A percentile compares a stretch with the other conserved stretches of the same genome.
These are phyloP conservation scores for Coturnix japonica DNA, from an alignment of 2,113 vertebrate genomes.

Conservation along the genomic window DNA sequence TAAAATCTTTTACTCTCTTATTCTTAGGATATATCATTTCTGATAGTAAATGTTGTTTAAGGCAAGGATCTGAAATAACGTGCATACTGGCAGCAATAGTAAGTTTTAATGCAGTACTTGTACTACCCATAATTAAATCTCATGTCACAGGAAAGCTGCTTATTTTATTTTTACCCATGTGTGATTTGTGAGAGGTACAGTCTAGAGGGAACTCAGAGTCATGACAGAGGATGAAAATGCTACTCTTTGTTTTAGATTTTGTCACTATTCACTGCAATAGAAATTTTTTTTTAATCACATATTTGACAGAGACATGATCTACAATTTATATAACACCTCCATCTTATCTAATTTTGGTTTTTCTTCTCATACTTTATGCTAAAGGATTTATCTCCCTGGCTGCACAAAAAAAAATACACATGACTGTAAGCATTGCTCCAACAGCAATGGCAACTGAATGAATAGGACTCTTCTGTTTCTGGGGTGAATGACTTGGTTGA, in stretches of 20 bases:
- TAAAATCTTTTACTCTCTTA: background rate
- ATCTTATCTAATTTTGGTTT: background rate
- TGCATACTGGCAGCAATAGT: rapidly evolving
- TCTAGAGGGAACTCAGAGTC: background rate
- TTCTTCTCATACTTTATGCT: background rate
- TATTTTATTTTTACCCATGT: background rate
- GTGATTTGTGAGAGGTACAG: background rate
- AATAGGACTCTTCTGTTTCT: background rate
- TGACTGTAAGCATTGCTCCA: background rate
- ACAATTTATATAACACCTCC: background rate
- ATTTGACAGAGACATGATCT: background rate
- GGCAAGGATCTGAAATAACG: background rate
- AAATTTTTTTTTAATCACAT: background rate
- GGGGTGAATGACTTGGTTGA: background rate
- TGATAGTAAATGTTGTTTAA: background rate
- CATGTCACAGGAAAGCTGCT: background rate
- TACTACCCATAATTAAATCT: background rate
- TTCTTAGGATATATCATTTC: background rate
- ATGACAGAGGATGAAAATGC: background rate
- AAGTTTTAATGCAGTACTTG: background rate
- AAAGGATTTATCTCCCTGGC: background rate
- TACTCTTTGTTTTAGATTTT: no score
- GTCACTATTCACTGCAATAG: background rate
- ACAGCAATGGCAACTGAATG: background rate
- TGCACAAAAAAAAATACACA: background rate